phyloP scores from a whole-genome alignment of 2,888 invertebrate species.

The Drepana falcataria region DNA sequence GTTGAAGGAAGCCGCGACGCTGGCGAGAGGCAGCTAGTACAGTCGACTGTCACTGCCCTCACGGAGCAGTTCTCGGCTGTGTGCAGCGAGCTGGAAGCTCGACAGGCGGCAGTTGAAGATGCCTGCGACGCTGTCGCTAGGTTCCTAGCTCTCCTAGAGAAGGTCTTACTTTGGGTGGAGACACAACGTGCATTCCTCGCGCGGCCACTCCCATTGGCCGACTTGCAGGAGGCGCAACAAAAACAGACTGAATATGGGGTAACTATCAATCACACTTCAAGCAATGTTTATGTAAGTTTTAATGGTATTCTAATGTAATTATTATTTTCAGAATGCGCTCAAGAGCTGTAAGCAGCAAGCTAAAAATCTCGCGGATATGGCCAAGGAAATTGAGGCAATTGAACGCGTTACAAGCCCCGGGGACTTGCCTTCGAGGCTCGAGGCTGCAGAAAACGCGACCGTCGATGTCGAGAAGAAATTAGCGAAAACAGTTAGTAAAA shows the following conservation, averaged over 20 bases:
- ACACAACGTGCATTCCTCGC: constrained; percentile 89
- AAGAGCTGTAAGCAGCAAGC: constrained; percentile 93
- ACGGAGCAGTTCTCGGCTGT: constrained; percentile 89
- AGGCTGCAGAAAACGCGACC: constrained; percentile 92
- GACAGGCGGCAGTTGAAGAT: constrained; percentile 90
- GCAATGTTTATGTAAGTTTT: background rate
- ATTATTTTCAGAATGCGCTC: constrained; percentile 84
- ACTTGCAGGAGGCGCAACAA: constrained; percentile 88
- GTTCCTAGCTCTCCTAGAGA: constrained; percentile 89
- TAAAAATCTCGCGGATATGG: constrained; percentile 94
- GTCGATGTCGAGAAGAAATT: constrained; percentile 90
- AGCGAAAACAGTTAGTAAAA: constrained; percentile 86
- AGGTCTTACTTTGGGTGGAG: constrained; percentile 89
- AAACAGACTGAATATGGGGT: constrained; percentile 93
- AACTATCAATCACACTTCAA: constrained; percentile 24
- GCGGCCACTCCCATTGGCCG: constrained; percentile 87
- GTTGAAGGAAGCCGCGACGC: constrained; percentile 89
- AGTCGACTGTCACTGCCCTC: constrained; percentile 85
- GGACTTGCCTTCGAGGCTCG: constrained; percentile 90
- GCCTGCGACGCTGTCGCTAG: constrained; percentile 93
- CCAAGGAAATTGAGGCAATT: constrained; percentile 91
- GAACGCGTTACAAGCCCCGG: constrained; percentile 90
- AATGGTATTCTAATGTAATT: constrained; percentile 3
- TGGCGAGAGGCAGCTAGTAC: constrained; percentile 86
- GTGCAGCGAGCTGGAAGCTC: constrained; percentile 88